A percentile compares a stretch with the other conserved stretches of the same genome.
These are phyloP conservation scores for Sebastes diploproa DNA, from an alignment of 2,797 vertebrate species.

Conservation along the genomic window DNA sequence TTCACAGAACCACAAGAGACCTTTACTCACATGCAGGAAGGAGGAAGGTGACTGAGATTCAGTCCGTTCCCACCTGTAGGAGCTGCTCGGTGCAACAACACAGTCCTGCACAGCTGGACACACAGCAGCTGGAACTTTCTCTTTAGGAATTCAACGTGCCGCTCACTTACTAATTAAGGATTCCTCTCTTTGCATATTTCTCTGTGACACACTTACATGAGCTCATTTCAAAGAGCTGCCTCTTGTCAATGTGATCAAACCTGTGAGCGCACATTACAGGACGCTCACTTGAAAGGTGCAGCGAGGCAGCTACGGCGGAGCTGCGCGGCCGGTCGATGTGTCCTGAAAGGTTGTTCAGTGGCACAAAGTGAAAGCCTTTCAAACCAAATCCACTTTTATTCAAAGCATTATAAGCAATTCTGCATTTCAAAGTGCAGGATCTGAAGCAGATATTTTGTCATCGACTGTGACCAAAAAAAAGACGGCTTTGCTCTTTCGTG, in stretches of 20 bases:
- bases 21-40: neutral
- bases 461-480: slow-evolving; percentile 13
- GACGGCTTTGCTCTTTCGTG: slow-evolving; percentile 22
- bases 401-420: slow-evolving; percentile 32
- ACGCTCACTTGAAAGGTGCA: neutral
- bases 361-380: slow-evolving; percentile 20
- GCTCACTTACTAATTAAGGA: slow-evolving; percentile 20
- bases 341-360: neutral
- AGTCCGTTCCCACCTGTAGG: neutral
- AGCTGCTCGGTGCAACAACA: neutral
- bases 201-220: neutral
- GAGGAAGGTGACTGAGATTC: neutral
- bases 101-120: slow-evolving; percentile 14
- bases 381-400: slow-evolving; percentile 46
- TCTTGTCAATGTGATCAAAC: slow-evolving; percentile 27
- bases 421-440: slow-evolving; percentile 57
- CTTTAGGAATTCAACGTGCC: slow-evolving; percentile 13
- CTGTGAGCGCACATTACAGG: neutral
- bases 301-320: neutral
- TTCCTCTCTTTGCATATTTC: neutral
- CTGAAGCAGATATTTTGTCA: slow-evolving; percentile 25
- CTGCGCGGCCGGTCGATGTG: neutral
- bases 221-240: slow-evolving; percentile 5
- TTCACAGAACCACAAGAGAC: neutral
- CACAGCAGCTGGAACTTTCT: slow-evolving; percentile 14